phyloP scores from a whole-genome alignment of 2,888 invertebrate species.

The Trilocha varians region DNA sequence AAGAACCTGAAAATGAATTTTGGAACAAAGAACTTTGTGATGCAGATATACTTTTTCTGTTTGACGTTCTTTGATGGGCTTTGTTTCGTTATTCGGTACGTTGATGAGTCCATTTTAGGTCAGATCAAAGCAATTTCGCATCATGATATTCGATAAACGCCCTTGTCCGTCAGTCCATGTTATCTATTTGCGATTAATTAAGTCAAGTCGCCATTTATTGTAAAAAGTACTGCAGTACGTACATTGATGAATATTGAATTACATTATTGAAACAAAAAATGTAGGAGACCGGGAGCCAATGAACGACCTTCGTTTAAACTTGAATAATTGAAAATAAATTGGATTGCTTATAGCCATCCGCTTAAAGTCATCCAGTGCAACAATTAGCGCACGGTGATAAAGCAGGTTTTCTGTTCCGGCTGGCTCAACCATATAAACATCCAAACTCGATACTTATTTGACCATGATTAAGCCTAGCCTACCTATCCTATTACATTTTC shows the following conservation, averaged over 20 bases:
- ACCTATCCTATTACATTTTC: conserved; percentile 7
- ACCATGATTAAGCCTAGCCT: too few relatives aligned
- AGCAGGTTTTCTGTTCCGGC: conserved; percentile 27
- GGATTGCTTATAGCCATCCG: conserved; percentile 21
- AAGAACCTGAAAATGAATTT: not conserved
- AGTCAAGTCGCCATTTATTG: too few relatives aligned
- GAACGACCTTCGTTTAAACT: conserved; percentile 1
- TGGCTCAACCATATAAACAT: conserved; percentile 7
- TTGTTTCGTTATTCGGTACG: not conserved
- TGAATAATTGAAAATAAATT: conserved; percentile 13
- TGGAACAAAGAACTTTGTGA: not conserved
- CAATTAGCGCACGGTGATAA: conserved; percentile 19
- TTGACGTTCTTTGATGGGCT: not conserved
- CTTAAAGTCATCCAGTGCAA: conserved; percentile 20
- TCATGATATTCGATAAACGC: too few relatives aligned
- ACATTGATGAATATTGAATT: too few relatives aligned
- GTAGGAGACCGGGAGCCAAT: conserved; percentile 2
- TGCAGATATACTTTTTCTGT: not conserved
- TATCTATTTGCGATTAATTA: too few relatives aligned
- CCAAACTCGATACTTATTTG: too few relatives aligned
- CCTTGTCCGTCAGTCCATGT: too few relatives aligned
- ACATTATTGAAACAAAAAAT: not conserved
- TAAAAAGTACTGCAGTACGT: too few relatives aligned
- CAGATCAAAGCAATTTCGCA: not conserved
- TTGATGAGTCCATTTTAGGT: not conserved